Evolutionary conservation across 2,888 invertebrate species (phyloP), one percentile per base, ranked within the genome.

Genomic region (Rhorus exstirpatorius): DNA sequence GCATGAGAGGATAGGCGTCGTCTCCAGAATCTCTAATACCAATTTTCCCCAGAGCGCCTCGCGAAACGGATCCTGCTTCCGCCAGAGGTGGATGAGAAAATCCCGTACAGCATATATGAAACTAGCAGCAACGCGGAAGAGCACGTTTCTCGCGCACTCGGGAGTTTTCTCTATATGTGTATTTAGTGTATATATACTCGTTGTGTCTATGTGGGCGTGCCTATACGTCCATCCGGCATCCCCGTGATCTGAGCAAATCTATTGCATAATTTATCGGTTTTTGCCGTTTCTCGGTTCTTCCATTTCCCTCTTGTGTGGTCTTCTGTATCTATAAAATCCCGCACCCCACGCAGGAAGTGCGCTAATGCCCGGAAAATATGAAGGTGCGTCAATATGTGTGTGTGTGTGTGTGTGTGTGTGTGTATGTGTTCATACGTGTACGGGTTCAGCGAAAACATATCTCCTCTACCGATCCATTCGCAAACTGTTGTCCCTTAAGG

Each of bases 261-360:
- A 72, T 72, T 79, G 72, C 79, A 79, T 79, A 79, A 79, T 72
- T 79, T 79, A 79, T 72, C 58, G 55, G 65, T 21, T 60, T 38
- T 58, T 35, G 58, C 44, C 38, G 12, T 53, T 53, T 63, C 58
- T 26, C 21, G 21, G 21, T 55, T 17, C 49, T 31, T 44, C 31
- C 61, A 63, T 31, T 49, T 70, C 35, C 41, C 58, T 41, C 35
- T 49, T 24, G 12, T n/a, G n/a, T 44, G 4, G 6, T 46, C n/a
- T 10, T 21, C 24, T 31, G n/a, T n/a, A 58, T 58, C 46, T 31
- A 31, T 19, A 3, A 19, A 26, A 58, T 71, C 58, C 58, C 71
- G 71, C 44, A 21, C 58, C 44, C 44, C 21, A 26, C 3, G 24
- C 71, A 63, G 78, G 71, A 71, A 71, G 71, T 65, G 31, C 6